phyloP scores from a whole-genome alignment of 1,140 invertebrate genomes.

The Brachionus asplanchnoidis region DNA sequence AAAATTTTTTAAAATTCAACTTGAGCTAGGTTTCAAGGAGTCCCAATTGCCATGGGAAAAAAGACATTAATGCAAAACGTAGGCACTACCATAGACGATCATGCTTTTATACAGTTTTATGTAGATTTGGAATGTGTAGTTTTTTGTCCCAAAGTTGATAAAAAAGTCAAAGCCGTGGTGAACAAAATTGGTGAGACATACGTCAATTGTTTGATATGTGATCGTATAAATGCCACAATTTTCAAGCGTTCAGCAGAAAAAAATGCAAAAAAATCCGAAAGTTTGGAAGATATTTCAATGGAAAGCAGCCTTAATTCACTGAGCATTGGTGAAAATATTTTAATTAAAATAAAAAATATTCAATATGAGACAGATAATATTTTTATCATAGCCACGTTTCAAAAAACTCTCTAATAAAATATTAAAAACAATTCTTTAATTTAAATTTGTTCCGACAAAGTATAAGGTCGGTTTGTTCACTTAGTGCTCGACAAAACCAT shows the following conservation, averaged over 20 bases:
- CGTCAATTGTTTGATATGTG: conserved; percentile 17
- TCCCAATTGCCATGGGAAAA: conserved; percentile 34
- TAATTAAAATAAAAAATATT: conserved; percentile 35
- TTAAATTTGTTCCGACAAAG: background rate
- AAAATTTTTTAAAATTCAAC: background rate
- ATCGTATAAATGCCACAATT: conserved; percentile 30
- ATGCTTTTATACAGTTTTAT: conserved; percentile 32
- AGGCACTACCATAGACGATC: conserved; percentile 22
- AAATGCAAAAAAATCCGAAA: background rate
- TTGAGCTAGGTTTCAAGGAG: background rate
- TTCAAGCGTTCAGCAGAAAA: background rate
- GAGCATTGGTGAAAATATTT: conserved; percentile 20
- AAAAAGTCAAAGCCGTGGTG: conserved; percentile 35
- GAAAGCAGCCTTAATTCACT: background rate
- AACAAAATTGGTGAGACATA: conserved; percentile 36
- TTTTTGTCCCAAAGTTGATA: conserved; percentile 18
- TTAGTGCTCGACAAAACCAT: background rate
- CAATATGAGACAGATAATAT: conserved; percentile 35
- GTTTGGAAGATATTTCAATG: background rate
- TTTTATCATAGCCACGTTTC: conserved; percentile 32
- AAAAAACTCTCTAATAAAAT: conserved; percentile 16
- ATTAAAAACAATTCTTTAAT: background rate
- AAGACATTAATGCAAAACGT: conserved; percentile 33
- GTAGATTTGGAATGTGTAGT: conserved; percentile 37
- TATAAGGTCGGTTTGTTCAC: background rate